A percentile compares a stretch with the other conserved stretches of the same genome.
These are phyloP conservation scores for Sigmodon hispidus DNA, from an alignment of 2,113 vertebrate species.

Conservation along the genomic window DNA sequence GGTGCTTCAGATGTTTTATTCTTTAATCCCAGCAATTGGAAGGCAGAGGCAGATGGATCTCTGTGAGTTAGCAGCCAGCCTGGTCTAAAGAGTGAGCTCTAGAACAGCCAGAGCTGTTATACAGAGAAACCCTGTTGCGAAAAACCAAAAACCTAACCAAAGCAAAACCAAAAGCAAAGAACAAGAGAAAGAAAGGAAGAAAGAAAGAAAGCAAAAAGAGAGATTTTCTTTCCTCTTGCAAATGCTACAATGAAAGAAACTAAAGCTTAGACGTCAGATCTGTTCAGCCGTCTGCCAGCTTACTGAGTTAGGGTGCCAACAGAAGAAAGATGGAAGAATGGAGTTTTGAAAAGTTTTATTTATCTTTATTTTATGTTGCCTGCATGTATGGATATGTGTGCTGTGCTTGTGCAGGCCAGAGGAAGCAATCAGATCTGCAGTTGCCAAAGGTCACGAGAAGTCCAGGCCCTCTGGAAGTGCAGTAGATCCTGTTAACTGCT, in stretches of 20 bases:
- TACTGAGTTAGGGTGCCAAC: not conserved
- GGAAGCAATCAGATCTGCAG: not conserved
- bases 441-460: not conserved
- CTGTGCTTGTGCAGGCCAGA: not conserved
- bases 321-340: not conserved
- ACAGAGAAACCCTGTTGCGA: not conserved
- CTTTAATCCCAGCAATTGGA: not conserved
- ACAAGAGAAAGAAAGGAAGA: too few species aligned
- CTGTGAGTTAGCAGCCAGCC: too few species aligned
- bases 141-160: too few species aligned
- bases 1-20: not conserved
- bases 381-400: not conserved
- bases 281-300: not conserved
- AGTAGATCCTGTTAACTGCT: not conserved
- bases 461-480: not conserved
- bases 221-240: constrained; percentile 17
- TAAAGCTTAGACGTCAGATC: not conserved
- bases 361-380: not conserved
- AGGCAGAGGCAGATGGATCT: too few species aligned
- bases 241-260: not conserved
- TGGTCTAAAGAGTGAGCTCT: too few species aligned
- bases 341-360: not conserved
- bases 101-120: too few species aligned
- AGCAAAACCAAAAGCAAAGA: too few species aligned
- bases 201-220: too few species aligned